Base-by-base conservation (phyloP, 2,113 vertebrate species). In the Chionomys nivalis region DNA sequence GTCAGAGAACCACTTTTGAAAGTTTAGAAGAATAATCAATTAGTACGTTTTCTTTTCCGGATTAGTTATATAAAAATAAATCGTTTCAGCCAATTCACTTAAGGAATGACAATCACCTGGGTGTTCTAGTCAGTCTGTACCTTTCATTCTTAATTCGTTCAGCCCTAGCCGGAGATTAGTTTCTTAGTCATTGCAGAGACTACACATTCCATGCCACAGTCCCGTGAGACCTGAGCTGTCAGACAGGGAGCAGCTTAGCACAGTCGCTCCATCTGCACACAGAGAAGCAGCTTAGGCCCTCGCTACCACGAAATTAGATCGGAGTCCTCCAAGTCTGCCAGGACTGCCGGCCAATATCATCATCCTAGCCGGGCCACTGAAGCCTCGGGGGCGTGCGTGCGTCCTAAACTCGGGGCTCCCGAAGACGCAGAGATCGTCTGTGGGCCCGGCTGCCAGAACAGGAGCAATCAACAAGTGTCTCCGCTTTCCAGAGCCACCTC, bases 391-490 rank as follows among this genome's bases (percentile, higher is more conserved):
- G 44, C 19, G 39, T 55, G 55, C 21, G 36, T 42, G 49, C 21
- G 36, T 42, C 92, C 79, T 31, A 19, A 70, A 58, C 52, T 33
- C 70, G 52, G 47, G 68, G 24, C 88, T 90, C 75, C 86, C 6
- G 10, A 73, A 65, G n/a, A 42, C 36, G 28, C 36, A 12, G 13
- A n/a, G 13, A 24, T 9, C 31, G 33, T 39, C 70, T 0, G 19
- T 0, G n/a, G 66, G 52, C 52, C 24, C 23, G 75, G 49, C 77
- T 66, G 90, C 24, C 72, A 14, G 61, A 28, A 14, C 39, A 89
- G 68, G 5, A 6, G 65, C 90, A 26, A 90, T 92, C 97, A 97
- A 98, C 97, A 97, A 89, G 97, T 97, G 94, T 90, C 86, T 70
- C 42, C 7, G 13, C 63, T 44, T 4, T 39, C 78, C 77, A 28